Evolutionary conservation across 2,113 vertebrate genomes (phyloP).

Genomic region (Opisthocomus hoazin): DNA sequence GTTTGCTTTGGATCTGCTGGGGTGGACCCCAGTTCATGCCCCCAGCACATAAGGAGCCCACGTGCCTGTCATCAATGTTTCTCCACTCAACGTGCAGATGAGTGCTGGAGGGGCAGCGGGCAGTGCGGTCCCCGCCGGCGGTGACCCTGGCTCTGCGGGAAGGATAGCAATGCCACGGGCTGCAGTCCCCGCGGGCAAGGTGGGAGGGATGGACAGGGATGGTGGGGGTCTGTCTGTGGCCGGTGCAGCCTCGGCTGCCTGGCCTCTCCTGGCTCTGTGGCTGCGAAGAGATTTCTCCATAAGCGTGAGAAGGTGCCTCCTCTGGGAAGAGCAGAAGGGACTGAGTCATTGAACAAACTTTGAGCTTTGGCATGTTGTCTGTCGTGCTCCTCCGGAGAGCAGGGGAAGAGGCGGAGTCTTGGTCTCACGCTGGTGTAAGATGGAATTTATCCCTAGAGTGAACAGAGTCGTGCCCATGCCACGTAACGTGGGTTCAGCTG

Average conservation of each 20-base stretch:
- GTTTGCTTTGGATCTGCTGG: neutral
- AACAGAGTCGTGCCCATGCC: neutral
- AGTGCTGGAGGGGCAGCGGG: neutral
- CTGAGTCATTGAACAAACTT: neutral
- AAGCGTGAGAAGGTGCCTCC: neutral
- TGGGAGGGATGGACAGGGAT: neutral
- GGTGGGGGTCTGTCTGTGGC: neutral
- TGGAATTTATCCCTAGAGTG: neutral
- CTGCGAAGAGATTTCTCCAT: neutral
- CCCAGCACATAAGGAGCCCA: neutral
- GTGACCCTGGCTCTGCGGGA: neutral
- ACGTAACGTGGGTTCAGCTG: neutral
- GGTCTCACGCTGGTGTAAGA: neutral
- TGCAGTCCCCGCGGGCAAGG: neutral
- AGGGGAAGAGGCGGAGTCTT: neutral
- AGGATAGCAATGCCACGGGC: neutral
- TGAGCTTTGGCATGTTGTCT: neutral
- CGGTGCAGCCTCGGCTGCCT: accelerated
- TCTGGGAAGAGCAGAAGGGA: neutral
- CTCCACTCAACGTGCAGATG: neutral
- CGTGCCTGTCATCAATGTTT: neutral
- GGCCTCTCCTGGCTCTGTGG: neutral
- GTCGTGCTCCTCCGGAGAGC: neutral
- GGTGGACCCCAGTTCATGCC: too few species aligned
- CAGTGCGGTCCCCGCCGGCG: accelerated